Conservation (phyloP, 2,888 invertebrate species). For the Eumacrocentrus americanus region DNA sequence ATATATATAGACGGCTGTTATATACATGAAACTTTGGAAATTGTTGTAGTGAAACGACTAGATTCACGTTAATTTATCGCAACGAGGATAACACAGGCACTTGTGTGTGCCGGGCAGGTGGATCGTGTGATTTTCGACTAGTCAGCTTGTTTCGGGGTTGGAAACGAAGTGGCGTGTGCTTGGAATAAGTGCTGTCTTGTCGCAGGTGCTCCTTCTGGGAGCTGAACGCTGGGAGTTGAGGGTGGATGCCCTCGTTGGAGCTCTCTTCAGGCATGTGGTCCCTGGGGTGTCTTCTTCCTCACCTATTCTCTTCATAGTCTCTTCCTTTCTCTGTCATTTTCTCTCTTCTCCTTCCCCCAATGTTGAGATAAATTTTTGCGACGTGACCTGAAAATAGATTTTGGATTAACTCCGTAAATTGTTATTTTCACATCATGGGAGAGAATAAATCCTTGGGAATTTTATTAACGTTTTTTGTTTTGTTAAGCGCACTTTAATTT, state of each 20-base stretch:
- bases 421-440: background rate
- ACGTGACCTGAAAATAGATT: slow-evolving; percentile 4
- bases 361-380: background rate
- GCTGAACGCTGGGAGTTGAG: background rate
- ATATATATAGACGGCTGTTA: background rate
- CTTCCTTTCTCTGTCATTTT: no score
- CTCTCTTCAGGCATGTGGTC: background rate
- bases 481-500: background rate
- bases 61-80: background rate
- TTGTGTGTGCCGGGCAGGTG: background rate
- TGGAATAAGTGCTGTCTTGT: slow-evolving; percentile 1
- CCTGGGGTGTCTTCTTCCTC: background rate
- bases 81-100: background rate
- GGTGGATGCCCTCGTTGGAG: background rate
- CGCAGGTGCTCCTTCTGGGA: background rate
- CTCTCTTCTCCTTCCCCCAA: no score
- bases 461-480: background rate
- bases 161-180: slow-evolving; percentile 1
- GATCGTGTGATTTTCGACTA: background rate
- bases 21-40: no score
- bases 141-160: background rate
- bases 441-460: background rate
- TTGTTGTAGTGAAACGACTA: background rate
- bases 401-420: background rate
- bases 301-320: no score